A percentile compares a stretch with the other conserved stretches of the same genome.
Evolutionary conservation across 2,888 invertebrate species (phyloP).

Genomic region (Protodeltote pygarga): DNA sequence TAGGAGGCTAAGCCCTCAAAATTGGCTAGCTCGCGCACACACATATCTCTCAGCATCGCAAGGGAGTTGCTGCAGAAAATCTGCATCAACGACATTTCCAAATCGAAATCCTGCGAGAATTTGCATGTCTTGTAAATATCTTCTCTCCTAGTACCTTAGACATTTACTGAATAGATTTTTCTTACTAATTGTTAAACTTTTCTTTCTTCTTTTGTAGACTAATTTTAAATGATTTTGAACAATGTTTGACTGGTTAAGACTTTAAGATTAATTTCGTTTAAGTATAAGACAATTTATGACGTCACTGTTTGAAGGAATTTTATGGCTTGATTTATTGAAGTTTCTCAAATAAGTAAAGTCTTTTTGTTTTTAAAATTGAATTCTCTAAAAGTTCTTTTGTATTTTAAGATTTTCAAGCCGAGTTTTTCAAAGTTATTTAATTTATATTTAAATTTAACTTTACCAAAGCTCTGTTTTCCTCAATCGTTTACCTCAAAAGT

Average conservation of each 20-base stretch:
- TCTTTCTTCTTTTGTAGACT: constrained; percentile 16
- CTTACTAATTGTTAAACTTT: constrained; percentile 17
- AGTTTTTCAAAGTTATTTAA: too few relatives aligned
- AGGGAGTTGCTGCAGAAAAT: constrained; percentile 94
- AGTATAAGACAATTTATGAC: constrained; percentile 18
- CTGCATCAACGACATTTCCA: constrained; percentile 93
- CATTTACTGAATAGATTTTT: constrained; percentile 13
- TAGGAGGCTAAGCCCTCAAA: constrained; percentile 87
- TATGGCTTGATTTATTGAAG: not conserved
- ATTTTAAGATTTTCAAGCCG: not conserved
- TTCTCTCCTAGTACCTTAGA: constrained; percentile 52
- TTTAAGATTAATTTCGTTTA: constrained; percentile 20
- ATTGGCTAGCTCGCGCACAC: constrained; percentile 93
- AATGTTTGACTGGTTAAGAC: constrained; percentile 28
- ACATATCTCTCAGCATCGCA: constrained; percentile 93
- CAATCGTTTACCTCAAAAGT: constrained; percentile 27
- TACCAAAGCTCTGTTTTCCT: constrained; percentile 20
- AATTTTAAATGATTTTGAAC: constrained; percentile 11
- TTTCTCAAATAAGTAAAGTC: constrained; percentile 7
- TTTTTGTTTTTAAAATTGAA: too few relatives aligned
- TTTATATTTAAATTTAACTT: constrained; percentile 25
- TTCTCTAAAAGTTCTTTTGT: not conserved
- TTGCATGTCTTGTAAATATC: constrained; percentile 90
- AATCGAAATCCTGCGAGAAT: constrained; percentile 95
- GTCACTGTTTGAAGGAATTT: constrained; percentile 1